phyloP scores from a whole-genome alignment of 2,113 vertebrate species.

The Hippocampus barbouri region DNA sequence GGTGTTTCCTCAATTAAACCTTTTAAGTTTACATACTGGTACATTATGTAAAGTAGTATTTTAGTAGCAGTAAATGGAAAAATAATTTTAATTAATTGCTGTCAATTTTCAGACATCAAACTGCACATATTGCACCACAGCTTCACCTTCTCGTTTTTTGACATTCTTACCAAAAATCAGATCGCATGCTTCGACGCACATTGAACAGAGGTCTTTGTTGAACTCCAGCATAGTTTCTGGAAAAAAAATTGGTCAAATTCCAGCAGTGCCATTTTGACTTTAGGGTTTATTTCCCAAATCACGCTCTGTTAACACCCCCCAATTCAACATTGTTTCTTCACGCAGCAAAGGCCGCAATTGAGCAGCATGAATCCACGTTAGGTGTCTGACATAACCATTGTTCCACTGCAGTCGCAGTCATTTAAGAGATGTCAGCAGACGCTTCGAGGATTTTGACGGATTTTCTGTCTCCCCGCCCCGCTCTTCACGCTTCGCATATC shows the following conservation, averaged over 20 bases:
- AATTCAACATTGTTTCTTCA: not conserved
- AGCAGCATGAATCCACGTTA: not conserved
- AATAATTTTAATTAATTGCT: no score
- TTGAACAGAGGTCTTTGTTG: not conserved
- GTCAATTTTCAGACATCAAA: no score
- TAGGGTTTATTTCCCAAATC: not conserved
- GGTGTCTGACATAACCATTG: not conserved
- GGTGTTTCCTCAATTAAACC: no score
- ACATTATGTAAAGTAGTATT: no score
- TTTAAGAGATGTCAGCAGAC: conserved; percentile 34
- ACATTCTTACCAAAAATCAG: not conserved
- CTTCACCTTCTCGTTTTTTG: no score
- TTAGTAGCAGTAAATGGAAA: no score
- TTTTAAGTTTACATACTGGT: no score
- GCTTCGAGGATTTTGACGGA: conserved; percentile 21
- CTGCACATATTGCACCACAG: no score
- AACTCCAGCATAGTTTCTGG: not conserved
- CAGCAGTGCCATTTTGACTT: not conserved
- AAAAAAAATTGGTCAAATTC: not conserved
- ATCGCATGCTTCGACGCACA: not conserved
- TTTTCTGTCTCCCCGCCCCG: conserved; percentile 4
- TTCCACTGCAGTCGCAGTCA: conserved; percentile 4
- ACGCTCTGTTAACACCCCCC: not conserved
- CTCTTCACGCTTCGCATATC: conserved; percentile 32
- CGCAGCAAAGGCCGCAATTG: not conserved